These are phyloP conservation scores for Pammene aurita DNA, from an alignment of 2,888 invertebrate species.

Conservation along the genomic window DNA sequence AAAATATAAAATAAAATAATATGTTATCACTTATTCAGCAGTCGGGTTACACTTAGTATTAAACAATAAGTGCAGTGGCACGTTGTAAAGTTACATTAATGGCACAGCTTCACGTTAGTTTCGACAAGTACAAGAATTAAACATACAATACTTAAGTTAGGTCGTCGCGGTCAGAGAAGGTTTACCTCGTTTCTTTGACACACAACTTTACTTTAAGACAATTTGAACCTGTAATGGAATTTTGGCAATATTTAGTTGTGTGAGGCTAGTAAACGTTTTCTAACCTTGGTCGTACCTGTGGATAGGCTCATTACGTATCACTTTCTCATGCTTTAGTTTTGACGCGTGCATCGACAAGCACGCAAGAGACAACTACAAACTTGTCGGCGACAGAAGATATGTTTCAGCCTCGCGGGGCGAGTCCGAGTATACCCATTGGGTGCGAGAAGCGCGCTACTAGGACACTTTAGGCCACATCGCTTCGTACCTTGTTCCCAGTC, in stretches of 20 bases:
- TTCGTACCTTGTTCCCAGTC: slow-evolving; percentile 78
- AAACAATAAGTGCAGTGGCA: slow-evolving; percentile 79
- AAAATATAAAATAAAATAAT: slow-evolving; percentile 76
- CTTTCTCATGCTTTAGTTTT: slow-evolving; percentile 54
- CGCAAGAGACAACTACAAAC: slow-evolving; percentile 54
- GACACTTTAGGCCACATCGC: slow-evolving; percentile 73
- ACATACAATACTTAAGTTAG: slow-evolving; percentile 61
- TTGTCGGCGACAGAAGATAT: slow-evolving; percentile 68
- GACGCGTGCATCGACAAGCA: slow-evolving; percentile 57
- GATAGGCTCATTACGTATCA: slow-evolving; percentile 60
- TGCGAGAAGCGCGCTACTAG: slow-evolving; percentile 43
- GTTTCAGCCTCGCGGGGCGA: slow-evolving; percentile 54
- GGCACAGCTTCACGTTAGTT: slow-evolving; percentile 84
- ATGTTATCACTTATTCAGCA: slow-evolving; percentile 79
- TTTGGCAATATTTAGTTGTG: slow-evolving; percentile 34
- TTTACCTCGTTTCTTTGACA: slow-evolving; percentile 47
- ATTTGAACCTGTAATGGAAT: slow-evolving; percentile 37
- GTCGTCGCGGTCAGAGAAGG: slow-evolving; percentile 59
- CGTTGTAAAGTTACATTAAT: slow-evolving; percentile 81
- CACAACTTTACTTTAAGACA: slow-evolving; percentile 31
- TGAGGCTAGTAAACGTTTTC: slow-evolving; percentile 49
- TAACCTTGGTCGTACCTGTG: slow-evolving; percentile 51
- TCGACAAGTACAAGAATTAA: slow-evolving; percentile 74
- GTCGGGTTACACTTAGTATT: slow-evolving; percentile 79
- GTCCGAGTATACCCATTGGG: slow-evolving; percentile 19